phyloP scores from a whole-genome alignment of 2,888 invertebrate species.

The Drosophila austrosaltans region DNA sequence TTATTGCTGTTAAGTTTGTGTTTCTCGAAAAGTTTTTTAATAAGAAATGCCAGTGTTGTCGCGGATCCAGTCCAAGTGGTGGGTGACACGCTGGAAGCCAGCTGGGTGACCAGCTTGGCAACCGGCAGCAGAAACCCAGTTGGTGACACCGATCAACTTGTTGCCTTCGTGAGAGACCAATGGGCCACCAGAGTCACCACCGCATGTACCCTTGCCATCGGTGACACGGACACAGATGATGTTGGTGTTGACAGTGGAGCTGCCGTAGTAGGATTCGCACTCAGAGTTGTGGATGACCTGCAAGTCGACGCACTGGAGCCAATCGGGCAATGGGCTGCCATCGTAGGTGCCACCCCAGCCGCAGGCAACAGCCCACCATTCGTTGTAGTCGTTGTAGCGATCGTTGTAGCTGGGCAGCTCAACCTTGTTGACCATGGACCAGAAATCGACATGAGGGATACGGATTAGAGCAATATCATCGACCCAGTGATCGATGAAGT shows the following conservation, averaged over 20 bases:
- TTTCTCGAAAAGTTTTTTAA: constrained; percentile 21
- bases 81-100: constrained; percentile 67
- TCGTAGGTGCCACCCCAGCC: constrained; percentile 66
- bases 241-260: constrained; percentile 54
- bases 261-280: constrained; percentile 81
- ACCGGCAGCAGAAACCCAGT: constrained; percentile 52
- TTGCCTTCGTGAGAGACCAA: constrained; percentile 58
- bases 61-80: constrained; percentile 69
- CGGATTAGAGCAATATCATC: constrained; percentile 71
- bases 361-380: constrained; percentile 48
- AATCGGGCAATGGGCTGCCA: constrained; percentile 75
- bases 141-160: constrained; percentile 72
- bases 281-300: constrained; percentile 70
- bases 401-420: constrained; percentile 41
- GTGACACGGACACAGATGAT: constrained; percentile 68
- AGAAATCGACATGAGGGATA: constrained; percentile 45
- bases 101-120: constrained; percentile 65
- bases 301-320: constrained; percentile 57
- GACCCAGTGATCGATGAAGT: constrained; percentile 51
- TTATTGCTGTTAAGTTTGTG: background rate
- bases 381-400: constrained; percentile 37
- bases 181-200: constrained; percentile 80
- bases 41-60: constrained; percentile 64
- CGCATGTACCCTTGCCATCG: constrained; percentile 65
- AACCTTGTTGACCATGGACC: constrained; percentile 32